phyloP scores from a whole-genome alignment of 2,888 invertebrate genomes.

The Tachina lurida region DNA sequence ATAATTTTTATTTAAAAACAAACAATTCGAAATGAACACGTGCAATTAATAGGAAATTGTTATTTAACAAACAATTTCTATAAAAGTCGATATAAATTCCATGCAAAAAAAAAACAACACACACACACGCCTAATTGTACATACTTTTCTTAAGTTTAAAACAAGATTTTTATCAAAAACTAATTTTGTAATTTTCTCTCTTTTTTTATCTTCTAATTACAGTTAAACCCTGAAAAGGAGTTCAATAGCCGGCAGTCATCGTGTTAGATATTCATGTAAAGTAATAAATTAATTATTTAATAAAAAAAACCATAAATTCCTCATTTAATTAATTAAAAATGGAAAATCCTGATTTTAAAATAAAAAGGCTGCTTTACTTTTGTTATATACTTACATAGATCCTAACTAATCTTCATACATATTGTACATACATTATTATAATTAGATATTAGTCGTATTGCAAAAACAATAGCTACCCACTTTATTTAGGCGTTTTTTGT shows the following conservation, averaged over 20 bases:
- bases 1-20: slow-evolving; percentile 50
- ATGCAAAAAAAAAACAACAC: background rate
- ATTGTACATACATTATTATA: too few relatives aligned
- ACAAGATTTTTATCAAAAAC: background rate
- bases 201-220: slow-evolving; percentile 73
- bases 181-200: slow-evolving; percentile 36
- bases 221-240: slow-evolving; percentile 77
- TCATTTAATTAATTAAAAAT: slow-evolving; percentile 75
- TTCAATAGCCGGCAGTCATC: slow-evolving; percentile 72
- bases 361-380: slow-evolving; percentile 35
- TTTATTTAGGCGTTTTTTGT: too few relatives aligned
- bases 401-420: too few relatives aligned
- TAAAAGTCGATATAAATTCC: slow-evolving; percentile 4
- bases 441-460: background rate
- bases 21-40: slow-evolving; percentile 51
- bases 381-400: background rate
- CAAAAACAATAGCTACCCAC: background rate
- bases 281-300: slow-evolving; percentile 44
- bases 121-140: background rate
- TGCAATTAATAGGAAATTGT: slow-evolving; percentile 52
- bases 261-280: slow-evolving; percentile 44
- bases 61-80: slow-evolving; percentile 31
- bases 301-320: slow-evolving; percentile 72
- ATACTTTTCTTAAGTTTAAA: slow-evolving; percentile 21
- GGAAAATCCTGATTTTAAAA: slow-evolving; percentile 16